phyloP scores from a whole-genome alignment of 1,140 invertebrate genomes.

The Mycetomoellerius zeteki region DNA sequence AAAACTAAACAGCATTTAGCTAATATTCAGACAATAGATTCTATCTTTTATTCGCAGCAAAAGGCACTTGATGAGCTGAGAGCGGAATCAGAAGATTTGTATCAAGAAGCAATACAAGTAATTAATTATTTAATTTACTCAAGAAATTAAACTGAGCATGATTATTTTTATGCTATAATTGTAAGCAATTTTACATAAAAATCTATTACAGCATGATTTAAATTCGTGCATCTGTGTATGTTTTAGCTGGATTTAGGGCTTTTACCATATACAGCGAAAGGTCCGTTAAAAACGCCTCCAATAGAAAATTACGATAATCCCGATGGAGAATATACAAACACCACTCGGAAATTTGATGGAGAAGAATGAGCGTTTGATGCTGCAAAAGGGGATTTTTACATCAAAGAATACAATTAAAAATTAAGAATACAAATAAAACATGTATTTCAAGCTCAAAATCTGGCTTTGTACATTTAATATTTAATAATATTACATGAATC shows the following conservation, averaged over 20 bases:
- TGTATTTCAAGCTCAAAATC: constrained; percentile 39
- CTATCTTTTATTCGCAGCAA: constrained; percentile 90
- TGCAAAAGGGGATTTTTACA: not conserved
- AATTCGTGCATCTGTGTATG: constrained; percentile 58
- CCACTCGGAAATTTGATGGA: constrained; percentile 90
- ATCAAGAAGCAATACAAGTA: constrained; percentile 93
- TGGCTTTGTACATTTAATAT: constrained; percentile 32
- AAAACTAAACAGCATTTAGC: constrained; percentile 89
- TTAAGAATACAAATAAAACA: constrained; percentile 17
- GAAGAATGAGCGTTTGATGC: constrained; percentile 66
- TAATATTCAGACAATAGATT: constrained; percentile 90
- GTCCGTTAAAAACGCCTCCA: constrained; percentile 92
- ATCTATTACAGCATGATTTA: not conserved
- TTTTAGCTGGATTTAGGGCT: constrained; percentile 91
- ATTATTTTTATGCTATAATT: not conserved
- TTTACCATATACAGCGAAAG: constrained; percentile 89
- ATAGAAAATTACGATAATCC: constrained; percentile 92
- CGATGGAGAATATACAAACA: constrained; percentile 95
- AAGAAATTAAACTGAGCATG: not conserved
- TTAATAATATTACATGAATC: constrained; percentile 45
- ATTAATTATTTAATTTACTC: constrained; percentile 57
- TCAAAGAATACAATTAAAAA: not conserved
- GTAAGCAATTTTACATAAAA: not conserved
- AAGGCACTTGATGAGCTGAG: constrained; percentile 92
- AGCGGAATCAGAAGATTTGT: constrained; percentile 93